Base-by-base conservation (phyloP, 2,888 invertebrate genomes). In the Hypselothyrea guttata region DNA sequence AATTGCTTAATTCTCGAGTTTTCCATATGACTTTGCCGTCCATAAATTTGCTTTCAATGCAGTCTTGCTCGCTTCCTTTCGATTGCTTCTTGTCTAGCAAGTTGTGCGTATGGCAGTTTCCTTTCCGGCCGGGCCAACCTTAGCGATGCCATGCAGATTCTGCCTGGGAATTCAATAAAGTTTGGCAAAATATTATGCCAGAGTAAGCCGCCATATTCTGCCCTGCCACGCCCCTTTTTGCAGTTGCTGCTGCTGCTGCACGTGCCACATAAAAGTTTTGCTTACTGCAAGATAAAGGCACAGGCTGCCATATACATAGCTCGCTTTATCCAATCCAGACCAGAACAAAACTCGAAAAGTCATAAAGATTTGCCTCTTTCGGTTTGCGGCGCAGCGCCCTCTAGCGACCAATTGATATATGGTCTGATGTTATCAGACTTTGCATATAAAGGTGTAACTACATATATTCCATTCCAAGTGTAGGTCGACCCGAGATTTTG, bases 111-210 rank as follows among this genome's bases (percentile, higher is more conserved):
- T 30, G 37, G 31, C 9, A 7, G 28, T 7, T 22, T 46, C 44
- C 52, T 40, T 44, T 35, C 28, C 60, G 54, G 35, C 18, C n/a
- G 7, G 34, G 48, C 59, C 27, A 53, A 60, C 60, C 60, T 60
- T 55, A 40, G 58, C 64, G 66, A 69, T 76, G 73, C 64, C 70
- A 70, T 66, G 75, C 84, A 82, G 77, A 74, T 85, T 83, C 5
- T 69, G 62, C 59, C 54, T 56, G 76, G 69, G 75, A 86, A 82
- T 82, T 86, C 84, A 86, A 86, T 82, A 82, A 86, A 86, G 86
- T 82, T 82, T 86, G 77, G 68, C 82, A 75, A 84, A 86, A 84
- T 84, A 84, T 83, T 83, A 77, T 81, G 73, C 73, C 71, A 62
- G 57, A 33, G 58, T 64, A 67, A 61, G 56, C 55, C 57, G 60